A percentile compares a stretch with the other conserved stretches of the same genome.
Evolutionary conservation across 2,888 invertebrate genomes (phyloP).

Genomic region (Dolichomitus sp.): DNA sequence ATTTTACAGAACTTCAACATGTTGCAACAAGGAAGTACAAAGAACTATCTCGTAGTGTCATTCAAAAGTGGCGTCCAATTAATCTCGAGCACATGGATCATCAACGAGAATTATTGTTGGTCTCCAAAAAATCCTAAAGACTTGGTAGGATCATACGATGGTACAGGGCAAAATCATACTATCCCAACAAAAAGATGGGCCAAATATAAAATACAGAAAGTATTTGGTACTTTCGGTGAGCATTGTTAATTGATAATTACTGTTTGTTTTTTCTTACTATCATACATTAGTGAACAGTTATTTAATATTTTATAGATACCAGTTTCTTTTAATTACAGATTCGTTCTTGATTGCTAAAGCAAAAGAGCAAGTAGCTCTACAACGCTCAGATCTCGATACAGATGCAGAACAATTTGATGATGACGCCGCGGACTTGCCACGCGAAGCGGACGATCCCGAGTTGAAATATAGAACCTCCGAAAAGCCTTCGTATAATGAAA

Average conservation of each 20-base stretch:
- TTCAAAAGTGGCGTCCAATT: conserved; percentile 27
- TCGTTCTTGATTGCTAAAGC: conserved; percentile 13
- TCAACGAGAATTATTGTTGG: too few relatives aligned
- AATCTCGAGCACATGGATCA: conserved; percentile 18
- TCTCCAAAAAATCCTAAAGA: too few relatives aligned
- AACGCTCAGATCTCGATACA: conserved; percentile 26
- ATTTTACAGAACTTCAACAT: background rate
- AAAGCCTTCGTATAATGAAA: background rate
- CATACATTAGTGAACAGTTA: too few relatives aligned
- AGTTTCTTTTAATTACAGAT: conserved; percentile 4
- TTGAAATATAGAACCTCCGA: conserved; percentile 2
- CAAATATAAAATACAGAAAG: conserved; percentile 25
- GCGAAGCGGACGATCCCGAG: background rate
- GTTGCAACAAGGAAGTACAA: background rate
- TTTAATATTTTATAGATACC: too few relatives aligned
- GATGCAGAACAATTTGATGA: conserved; percentile 20
- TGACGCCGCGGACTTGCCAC: background rate
- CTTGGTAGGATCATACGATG: conserved; percentile 15
- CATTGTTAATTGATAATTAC: background rate
- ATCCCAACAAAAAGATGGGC: conserved; percentile 28
- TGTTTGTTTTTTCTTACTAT: too few relatives aligned
- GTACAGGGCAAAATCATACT: background rate
- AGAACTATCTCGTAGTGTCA: conserved; percentile 17
- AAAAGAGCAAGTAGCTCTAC: conserved; percentile 24
- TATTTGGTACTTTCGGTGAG: conserved; percentile 26